A percentile compares a stretch with the other conserved stretches of the same genome.
These are phyloP conservation scores for Caradrina kadenii DNA, from an alignment of 2,888 invertebrate genomes.

Conservation along the genomic window DNA sequence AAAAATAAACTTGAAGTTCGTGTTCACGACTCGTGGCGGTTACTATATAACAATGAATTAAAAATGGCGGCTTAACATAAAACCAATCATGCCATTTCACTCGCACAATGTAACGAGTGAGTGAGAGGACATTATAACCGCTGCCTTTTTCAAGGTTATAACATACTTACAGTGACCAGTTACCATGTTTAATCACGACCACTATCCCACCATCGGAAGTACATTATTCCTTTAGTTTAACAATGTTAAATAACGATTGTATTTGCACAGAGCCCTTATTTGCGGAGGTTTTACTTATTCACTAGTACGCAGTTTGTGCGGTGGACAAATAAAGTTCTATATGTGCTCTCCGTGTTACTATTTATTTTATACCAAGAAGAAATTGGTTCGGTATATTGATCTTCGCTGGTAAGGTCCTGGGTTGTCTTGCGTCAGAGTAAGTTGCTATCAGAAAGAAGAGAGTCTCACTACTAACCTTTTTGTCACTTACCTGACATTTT, in stretches of 20 bases:
- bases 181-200: constrained; percentile 13
- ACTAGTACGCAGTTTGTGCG: constrained; percentile 54
- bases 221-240: constrained; percentile 41
- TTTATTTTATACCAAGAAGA: constrained; percentile 53
- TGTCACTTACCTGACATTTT: no score
- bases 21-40: no score
- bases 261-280: constrained; percentile 56
- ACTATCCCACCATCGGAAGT: constrained; percentile 4
- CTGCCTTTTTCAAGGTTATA: not conserved
- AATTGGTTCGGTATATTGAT: constrained; percentile 49
- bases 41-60: not conserved
- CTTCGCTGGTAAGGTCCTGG: not conserved
- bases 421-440: not conserved
- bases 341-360: constrained; percentile 40
- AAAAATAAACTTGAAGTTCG: no score
- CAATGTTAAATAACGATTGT: constrained; percentile 48
- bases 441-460: not conserved
- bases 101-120: no score
- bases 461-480: no score
- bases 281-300: constrained; percentile 60
- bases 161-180: not conserved
- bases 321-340: constrained; percentile 51
- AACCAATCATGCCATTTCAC: no score
- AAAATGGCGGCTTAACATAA: not conserved
- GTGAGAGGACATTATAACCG: no score